Evolutionary conservation across 2,888 invertebrate species (phyloP), one percentile per base, ranked within the genome.

Genomic region (Pammene aurita): DNA sequence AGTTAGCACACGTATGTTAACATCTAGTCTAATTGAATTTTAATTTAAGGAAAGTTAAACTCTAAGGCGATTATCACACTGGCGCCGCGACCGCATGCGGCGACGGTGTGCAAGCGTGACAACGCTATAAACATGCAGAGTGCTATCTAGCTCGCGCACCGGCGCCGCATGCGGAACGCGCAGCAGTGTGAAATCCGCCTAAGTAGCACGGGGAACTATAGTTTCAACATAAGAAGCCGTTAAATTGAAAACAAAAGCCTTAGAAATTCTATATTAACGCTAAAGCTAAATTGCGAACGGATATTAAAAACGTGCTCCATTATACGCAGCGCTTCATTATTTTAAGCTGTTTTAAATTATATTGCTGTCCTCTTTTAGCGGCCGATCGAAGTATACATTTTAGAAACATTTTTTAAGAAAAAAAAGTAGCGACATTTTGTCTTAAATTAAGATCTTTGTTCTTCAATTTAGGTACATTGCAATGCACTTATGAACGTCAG

Each of bases 301-400:
- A 67, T 67, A 67, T 67, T 67, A 67, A 58, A 66, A 58, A 66
- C 66, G 66, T 66, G 66, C 66, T 50, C 50, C 66, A 52, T 66
- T 66, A 58, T 50, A 26, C 54, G 54, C 54, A 54, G 34, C 54
- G 7, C n/a, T 54, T 62, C 34, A 60, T 35, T 44, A 62, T 54
- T 7, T 18, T 38, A 10, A 41, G 14, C n/a, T 10, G 26, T 26
- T 55, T 26, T 35, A 41, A 61, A 61, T 61, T 55, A 41, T 55
- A 46, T 11, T 5, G 26, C 26, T 44, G 13, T 50, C 50, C 16
- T 11, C 18, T 60, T 62, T 62, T 41, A 14, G 10, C 55, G 10
- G 10, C 4, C 7, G 13, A n/a, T 52, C n/a, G 14, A 35, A 34
- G n/a, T 52, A 41, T 41, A 42, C 0, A 56, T 56, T 38, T 16